Evolutionary conservation across 2,113 vertebrate species (phyloP), one percentile per base, ranked within the genome.

Genomic region (Gasterosteus aculeatus): DNA sequence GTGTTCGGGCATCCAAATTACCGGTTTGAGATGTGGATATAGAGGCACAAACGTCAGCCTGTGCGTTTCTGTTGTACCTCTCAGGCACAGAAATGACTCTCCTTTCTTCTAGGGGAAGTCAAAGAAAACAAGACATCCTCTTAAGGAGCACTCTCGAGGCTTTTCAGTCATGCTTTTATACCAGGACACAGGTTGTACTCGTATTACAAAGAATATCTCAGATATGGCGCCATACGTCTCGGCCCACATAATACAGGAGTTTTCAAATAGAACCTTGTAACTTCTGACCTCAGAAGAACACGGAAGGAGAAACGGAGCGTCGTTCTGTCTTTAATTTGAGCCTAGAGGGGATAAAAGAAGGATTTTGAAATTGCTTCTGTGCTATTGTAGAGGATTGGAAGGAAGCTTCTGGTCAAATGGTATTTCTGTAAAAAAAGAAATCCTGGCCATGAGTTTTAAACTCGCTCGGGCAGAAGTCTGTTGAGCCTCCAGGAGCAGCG

Each of bases 181-280:
- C n/a, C 29, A 42, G 18, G 41, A 44, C 19, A 26, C 38, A 46
- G 65, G 42, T 66, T 19, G 18, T 46, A 64, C 15, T 72, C 18
- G 3, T n/a, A 56, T 47, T 69, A 44, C 38, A 65, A 31, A 64
- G 56, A 66, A 15, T 0, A 26, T 47, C 31, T 69, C 9, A 5
- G 22, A 26, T 26, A 26, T 26, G 22, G 22, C 22, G 81, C 47
- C 67, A 10, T 81, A 72, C 67, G 78, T 83, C 63, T 51, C 41
- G n/a, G n/a, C 62, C 81, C 86, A 72, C 77, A 81, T 83, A 83
- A 83, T 82, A 70, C 33, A 18, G n/a, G 64, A 72, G 47, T 78
- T 89, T 90, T 82, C 69, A 80, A 84, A 82, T 70, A 68, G 39
- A 84, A 75, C 46, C 68, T 77, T 69, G 65, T 39, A 90, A 84